Evolutionary conservation across 2,113 vertebrate genomes (phyloP).

Genomic region (Pluvialis apricaria): DNA sequence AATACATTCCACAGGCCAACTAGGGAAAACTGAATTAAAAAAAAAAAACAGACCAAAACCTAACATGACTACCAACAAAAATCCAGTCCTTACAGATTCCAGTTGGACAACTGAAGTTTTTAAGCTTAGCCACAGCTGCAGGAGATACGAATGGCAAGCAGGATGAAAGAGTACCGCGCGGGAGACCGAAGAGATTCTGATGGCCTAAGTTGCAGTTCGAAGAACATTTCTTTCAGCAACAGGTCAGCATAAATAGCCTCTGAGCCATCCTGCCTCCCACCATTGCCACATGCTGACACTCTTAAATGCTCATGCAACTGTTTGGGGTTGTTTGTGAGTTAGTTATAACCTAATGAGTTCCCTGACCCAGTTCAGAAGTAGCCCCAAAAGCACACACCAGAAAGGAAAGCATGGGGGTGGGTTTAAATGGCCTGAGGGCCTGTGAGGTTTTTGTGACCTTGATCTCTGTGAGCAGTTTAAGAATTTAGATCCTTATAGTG

Average conservation of each 20-base stretch:
- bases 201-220: background rate
- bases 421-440: background rate
- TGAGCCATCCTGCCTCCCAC: background rate
- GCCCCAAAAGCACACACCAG: background rate
- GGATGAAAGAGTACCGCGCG: background rate
- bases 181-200: background rate
- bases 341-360: background rate
- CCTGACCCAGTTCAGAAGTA: background rate
- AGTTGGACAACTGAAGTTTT: background rate
- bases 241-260: background rate
- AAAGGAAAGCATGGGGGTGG: background rate
- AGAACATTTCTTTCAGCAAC: background rate
- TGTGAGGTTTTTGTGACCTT: background rate
- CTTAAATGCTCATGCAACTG: background rate
- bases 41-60: background rate
- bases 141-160: background rate
- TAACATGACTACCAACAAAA: background rate
- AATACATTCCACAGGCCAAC: constrained; percentile 21
- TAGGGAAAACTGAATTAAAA: background rate
- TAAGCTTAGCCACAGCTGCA: background rate
- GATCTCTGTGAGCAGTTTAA: background rate
- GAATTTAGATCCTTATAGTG: background rate
- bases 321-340: background rate
- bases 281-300: background rate
- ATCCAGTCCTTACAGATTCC: background rate